Conservation (phyloP, 2,888 invertebrate species). For the Agelastica alni region DNA sequence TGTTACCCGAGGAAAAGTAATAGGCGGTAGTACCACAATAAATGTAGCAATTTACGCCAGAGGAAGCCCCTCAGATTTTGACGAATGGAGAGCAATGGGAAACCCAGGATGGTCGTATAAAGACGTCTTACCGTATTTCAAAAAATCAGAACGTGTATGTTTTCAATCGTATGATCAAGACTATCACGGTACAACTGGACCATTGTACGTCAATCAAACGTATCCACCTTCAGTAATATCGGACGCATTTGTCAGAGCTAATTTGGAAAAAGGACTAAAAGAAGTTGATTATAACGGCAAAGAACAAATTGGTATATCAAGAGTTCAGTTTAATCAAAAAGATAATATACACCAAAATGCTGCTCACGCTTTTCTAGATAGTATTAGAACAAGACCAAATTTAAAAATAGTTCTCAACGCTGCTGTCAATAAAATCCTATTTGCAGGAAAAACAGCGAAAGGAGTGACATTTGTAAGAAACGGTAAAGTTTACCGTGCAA, state of each 20-base stretch:
- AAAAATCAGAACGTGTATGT: slow-evolving; percentile 66
- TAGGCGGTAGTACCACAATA: slow-evolving; percentile 77
- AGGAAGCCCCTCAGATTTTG: slow-evolving; percentile 67
- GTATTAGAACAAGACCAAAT: slow-evolving; percentile 14
- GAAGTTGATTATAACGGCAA: slow-evolving; percentile 22
- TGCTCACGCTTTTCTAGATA: slow-evolving; percentile 20
- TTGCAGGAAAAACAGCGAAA: neutral
- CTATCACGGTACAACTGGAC: slow-evolving; percentile 55
- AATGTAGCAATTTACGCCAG: slow-evolving; percentile 80
- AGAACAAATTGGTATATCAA: slow-evolving; percentile 16
- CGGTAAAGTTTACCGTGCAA: slow-evolving; percentile 51
- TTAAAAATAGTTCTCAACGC: slow-evolving; percentile 62
- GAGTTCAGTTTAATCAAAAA: slow-evolving; percentile 21
- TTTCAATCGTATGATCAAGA: neutral
- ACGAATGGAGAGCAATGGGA: slow-evolving; percentile 70
- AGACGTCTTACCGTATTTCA: slow-evolving; percentile 72
- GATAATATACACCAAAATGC: slow-evolving; percentile 19
- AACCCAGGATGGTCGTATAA: slow-evolving; percentile 73
- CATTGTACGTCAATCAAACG: slow-evolving; percentile 53
- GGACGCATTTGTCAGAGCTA: slow-evolving; percentile 51
- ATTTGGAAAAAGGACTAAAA: slow-evolving; percentile 52
- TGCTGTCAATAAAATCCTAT: slow-evolving; percentile 38
- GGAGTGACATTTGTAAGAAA: slow-evolving; percentile 22
- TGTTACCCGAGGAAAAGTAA: slow-evolving; percentile 67
- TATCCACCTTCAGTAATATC: slow-evolving; percentile 12